Evolutionary conservation across 2,113 vertebrate genomes (phyloP).

Genomic region (Pedionomus torquatus): DNA sequence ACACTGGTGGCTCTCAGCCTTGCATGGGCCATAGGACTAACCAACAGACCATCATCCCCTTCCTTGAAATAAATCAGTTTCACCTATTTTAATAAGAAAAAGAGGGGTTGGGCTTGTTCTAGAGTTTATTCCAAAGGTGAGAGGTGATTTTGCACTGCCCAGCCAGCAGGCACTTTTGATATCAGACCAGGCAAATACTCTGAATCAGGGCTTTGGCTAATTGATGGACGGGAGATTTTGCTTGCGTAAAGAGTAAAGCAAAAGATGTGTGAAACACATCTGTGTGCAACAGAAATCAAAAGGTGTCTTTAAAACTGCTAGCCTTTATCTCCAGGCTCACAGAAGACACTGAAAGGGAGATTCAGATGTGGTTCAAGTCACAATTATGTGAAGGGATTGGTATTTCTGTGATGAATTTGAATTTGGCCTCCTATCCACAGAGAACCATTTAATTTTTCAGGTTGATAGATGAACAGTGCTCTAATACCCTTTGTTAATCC

Average conservation of each 20-base stretch:
- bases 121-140: background rate
- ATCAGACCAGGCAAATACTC: background rate
- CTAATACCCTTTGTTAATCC: background rate
- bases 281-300: background rate
- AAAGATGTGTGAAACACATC: background rate
- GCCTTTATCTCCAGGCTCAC: background rate
- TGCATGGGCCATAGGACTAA: background rate
- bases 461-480: background rate
- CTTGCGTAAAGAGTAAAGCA: background rate
- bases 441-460: background rate
- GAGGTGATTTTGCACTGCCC: background rate
- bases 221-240: background rate
- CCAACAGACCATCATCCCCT: background rate
- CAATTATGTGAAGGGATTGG: background rate
- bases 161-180: background rate
- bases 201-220: background rate
- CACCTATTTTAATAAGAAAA: background rate
- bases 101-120: background rate
- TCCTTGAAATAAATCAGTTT: background rate
- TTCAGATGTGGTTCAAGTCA: rapidly evolving
- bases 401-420: background rate
- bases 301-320: background rate
- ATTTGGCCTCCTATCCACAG: background rate
- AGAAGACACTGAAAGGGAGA: background rate
- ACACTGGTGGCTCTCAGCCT: background rate